Conservation (phyloP, 2,797 vertebrate species). For the Phoebastria nigripes region DNA sequence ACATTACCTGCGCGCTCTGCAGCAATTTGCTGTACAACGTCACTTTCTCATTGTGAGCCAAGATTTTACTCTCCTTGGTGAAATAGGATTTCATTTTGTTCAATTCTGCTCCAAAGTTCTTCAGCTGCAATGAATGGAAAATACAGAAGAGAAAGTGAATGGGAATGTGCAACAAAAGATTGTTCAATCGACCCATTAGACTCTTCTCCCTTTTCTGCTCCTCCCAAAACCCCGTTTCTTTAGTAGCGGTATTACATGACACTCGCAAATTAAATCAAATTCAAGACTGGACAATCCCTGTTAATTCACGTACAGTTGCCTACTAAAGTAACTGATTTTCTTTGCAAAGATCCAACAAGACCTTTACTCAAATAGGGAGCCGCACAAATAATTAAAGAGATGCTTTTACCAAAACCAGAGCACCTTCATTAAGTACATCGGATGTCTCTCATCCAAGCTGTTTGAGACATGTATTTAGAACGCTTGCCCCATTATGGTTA, state of each 20-base stretch:
- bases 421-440: not conserved
- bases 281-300: not conserved
- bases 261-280: not conserved
- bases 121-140: conserved; percentile 59
- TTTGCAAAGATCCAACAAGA: not conserved
- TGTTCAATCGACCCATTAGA: not conserved
- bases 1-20: conserved; percentile 72
- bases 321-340: not conserved
- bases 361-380: not conserved
- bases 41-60: conserved; percentile 76
- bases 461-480: not conserved
- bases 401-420: not conserved
- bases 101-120: conserved; percentile 73
- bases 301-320: not conserved
- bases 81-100: conserved; percentile 79
- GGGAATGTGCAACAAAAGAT: not conserved
- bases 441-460: not conserved
- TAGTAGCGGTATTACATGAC: not conserved
- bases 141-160: not conserved
- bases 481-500: not conserved
- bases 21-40: conserved; percentile 72
- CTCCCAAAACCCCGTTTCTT: not conserved
- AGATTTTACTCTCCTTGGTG: conserved; percentile 77
- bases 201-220: not conserved
- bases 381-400: not conserved